These are phyloP conservation scores for Heterotilapia buettikoferi DNA, from an alignment of 2,113 vertebrate genomes.

Conservation along the genomic window DNA sequence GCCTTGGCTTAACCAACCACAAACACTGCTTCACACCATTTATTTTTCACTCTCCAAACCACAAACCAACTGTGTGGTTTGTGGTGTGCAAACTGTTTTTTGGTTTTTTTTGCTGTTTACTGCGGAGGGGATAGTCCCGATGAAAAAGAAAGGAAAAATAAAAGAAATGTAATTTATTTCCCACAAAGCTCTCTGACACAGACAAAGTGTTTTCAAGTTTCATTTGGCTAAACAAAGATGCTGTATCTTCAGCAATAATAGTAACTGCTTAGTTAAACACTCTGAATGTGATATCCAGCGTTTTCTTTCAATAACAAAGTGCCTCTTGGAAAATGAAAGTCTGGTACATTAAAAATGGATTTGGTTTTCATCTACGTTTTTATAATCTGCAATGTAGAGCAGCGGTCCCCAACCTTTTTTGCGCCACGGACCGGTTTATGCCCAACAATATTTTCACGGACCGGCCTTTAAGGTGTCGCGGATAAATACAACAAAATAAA, in stretches of 20 bases:
- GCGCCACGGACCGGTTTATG: too few species aligned
- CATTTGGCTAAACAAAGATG: not conserved
- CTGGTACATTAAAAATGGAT: constrained; percentile 7
- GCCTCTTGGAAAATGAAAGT: constrained; percentile 23
- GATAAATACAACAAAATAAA: too few species aligned
- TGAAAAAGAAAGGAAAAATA: not conserved
- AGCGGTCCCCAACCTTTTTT: too few species aligned
- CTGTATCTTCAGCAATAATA: not conserved
- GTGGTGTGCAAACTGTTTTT: not conserved
- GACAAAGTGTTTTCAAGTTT: constrained; percentile 18
- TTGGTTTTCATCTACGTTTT: constrained; percentile 25
- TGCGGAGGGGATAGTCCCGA: not conserved
- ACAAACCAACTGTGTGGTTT: not conserved
- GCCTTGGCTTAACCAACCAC: not conserved
- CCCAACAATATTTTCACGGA: too few species aligned
- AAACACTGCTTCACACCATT: not conserved
- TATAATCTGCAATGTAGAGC: not conserved
- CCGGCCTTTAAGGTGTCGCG: too few species aligned
- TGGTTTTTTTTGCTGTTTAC: not conserved
- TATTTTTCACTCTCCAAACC: not conserved
- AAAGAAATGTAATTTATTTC: not conserved
- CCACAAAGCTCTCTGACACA: not conserved
- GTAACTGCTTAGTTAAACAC: constrained; percentile 5
- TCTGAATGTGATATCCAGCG: not conserved
- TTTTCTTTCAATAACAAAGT: constrained; percentile 23